A percentile compares a stretch with the other conserved stretches of the same genome.
Conservation (phyloP, 2,797 vertebrate genomes). For the Macropodus opercularis region DNA sequence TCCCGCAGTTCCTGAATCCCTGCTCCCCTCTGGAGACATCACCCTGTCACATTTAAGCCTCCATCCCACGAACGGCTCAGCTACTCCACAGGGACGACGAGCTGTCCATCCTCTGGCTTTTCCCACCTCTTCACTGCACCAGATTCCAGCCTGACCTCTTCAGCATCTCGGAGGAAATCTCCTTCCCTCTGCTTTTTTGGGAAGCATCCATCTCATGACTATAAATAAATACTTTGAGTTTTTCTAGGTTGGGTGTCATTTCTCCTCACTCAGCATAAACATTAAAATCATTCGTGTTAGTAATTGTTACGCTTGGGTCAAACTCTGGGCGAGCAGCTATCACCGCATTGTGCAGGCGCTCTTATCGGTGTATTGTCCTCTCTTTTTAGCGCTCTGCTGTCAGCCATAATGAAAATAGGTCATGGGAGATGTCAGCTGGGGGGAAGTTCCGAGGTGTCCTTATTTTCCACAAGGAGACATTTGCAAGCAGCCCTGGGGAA, state of each 20-base stretch:
- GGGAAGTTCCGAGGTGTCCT: constrained; percentile 51
- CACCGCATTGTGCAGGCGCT: constrained; percentile 26
- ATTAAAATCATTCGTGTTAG: constrained; percentile 27
- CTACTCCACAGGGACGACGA: constrained; percentile 27
- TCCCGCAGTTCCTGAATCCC: not conserved
- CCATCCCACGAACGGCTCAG: constrained; percentile 9
- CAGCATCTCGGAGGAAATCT: constrained; percentile 39
- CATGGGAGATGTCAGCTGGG: constrained; percentile 72
- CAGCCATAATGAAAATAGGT: constrained; percentile 74
- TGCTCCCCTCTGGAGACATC: constrained; percentile 34
- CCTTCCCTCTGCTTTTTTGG: constrained; percentile 17
- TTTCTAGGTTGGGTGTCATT: constrained; percentile 17
- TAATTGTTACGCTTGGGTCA: constrained; percentile 51
- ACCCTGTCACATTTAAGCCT: constrained; percentile 24
- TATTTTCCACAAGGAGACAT: constrained; percentile 64
- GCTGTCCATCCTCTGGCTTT: constrained; percentile 7
- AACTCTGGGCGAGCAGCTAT: constrained; percentile 39
- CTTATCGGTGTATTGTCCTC: constrained; percentile 60
- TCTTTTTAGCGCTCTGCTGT: constrained; percentile 55
- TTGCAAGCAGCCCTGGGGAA: constrained; percentile 59
- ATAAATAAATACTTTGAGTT: constrained; percentile 37
- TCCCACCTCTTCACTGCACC: constrained; percentile 32
- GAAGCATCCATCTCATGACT: constrained; percentile 34
- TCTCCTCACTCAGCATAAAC: constrained; percentile 21
- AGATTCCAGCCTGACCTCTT: constrained; percentile 40